These are phyloP conservation scores for Tragelaphus scriptus DNA, from an alignment of 2,113 vertebrate genomes.

Conservation along the genomic window DNA sequence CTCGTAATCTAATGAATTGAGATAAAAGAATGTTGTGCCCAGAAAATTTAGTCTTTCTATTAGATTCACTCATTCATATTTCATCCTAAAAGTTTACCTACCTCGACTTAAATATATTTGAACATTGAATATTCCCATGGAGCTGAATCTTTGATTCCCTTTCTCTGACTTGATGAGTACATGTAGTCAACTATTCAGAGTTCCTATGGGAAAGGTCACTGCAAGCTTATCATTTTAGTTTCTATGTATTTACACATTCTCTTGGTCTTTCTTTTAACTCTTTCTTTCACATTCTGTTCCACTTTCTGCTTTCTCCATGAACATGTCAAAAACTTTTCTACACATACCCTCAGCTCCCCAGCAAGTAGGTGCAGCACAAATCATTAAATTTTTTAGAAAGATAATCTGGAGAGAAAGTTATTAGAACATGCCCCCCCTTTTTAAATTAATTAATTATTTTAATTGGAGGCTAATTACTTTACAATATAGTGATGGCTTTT, in stretches of 20 bases:
- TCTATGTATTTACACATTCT: neutral
- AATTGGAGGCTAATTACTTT: neutral
- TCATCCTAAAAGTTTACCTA: neutral
- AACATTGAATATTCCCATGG: neutral
- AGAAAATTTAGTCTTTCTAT: neutral
- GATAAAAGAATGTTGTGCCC: neutral
- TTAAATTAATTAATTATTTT: neutral
- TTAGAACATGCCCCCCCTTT: neutral
- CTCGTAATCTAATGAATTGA: neutral
- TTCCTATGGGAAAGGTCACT: neutral
- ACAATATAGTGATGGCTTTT: neutral
- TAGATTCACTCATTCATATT: neutral
- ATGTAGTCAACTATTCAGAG: neutral
- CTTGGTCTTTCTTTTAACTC: neutral
- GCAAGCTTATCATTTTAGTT: neutral
- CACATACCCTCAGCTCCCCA: neutral
- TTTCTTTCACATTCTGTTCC: neutral
- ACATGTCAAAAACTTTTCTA: neutral
- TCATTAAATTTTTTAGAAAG: neutral
- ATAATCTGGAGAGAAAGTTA: neutral
- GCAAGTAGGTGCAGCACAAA: neutral
- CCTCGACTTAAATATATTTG: neutral
- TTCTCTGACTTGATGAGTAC: neutral
- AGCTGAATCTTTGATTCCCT: neutral
- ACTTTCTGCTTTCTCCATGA: neutral